Evolutionary conservation across 2,113 vertebrate species (phyloP).

Genomic region (Phainopepla nitens): DNA sequence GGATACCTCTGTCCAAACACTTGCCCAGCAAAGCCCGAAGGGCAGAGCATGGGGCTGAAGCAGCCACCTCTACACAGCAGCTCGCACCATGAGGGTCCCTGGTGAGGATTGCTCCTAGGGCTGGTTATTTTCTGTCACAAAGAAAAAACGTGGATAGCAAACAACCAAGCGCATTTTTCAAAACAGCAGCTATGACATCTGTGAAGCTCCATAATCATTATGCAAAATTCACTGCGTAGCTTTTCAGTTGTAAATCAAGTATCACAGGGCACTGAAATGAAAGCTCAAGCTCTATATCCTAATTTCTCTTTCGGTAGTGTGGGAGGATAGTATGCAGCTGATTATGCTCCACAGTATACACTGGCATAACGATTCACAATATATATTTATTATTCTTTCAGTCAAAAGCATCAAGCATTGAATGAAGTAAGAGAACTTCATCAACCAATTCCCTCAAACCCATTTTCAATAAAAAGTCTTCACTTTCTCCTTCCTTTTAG

Average conservation of each 20-base stretch:
- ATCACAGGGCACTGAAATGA: neutral
- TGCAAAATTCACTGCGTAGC: neutral
- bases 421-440: neutral
- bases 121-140: neutral
- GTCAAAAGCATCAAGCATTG: neutral
- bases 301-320: neutral
- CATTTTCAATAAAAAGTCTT: neutral
- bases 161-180: neutral
- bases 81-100: neutral
- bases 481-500: neutral
- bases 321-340: neutral
- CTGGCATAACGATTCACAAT: neutral
- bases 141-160: neutral
- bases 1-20: neutral
- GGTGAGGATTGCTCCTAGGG: neutral
- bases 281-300: neutral
- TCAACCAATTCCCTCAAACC: neutral
- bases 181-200: neutral
- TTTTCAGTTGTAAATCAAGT: neutral
- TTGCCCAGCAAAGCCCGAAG: neutral
- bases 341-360: neutral
- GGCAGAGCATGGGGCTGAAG: neutral
- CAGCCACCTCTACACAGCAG: neutral
- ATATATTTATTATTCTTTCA: neutral
- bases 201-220: neutral